Base-by-base conservation (phyloP, 2,797 vertebrate genomes). In the Champsocephalus gunnari region DNA sequence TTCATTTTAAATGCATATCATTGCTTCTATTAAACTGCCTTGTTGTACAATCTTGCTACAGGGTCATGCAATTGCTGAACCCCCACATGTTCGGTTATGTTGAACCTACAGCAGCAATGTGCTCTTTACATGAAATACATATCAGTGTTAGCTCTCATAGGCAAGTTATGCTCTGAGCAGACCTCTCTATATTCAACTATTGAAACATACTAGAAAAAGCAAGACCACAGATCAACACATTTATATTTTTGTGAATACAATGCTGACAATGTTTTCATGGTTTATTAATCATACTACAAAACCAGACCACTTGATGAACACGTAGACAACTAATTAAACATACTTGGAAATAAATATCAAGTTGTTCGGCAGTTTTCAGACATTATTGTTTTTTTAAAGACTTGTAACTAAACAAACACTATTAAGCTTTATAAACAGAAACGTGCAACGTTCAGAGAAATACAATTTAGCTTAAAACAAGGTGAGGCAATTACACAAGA, bases 401-500 rank as follows among this genome's bases (percentile, higher is more conserved):
- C 3, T 50, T 51, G 4, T 28, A 57, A 34, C 49, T 49, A 17
- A 41, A n/a, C n/a, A 54, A 41, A 10, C n/a, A 21, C 4, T n/a
- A 7, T 10, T 24, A 9, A 64, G 21, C 41, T 45, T 41, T 17
- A 5, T 24, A 38, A 17, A 41, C 14, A 5, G n/a, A 43, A 45
- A 56, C 14, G 17, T 11, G 21, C 11, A 58, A 43, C 8, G 38
- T 41, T 68, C 10, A 67, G 3, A 59, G 5, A 73, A 53, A 58
- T 41, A 61, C 41, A 3, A 75, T 61, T 28, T 38, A 55, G 1
- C 28, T 73, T 21, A 54, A 67, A 71, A 34, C 38, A 64, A 71
- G 59, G 9, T 44, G 2, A 38, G 75, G 48, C 49, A 80, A 44
- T 82, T 64, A 67, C 61, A 63, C 75, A 75, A 61, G n/a, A 82